Evolutionary conservation across 2,113 vertebrate genomes (phyloP).

Genomic region (Stercorarius parasiticus): DNA sequence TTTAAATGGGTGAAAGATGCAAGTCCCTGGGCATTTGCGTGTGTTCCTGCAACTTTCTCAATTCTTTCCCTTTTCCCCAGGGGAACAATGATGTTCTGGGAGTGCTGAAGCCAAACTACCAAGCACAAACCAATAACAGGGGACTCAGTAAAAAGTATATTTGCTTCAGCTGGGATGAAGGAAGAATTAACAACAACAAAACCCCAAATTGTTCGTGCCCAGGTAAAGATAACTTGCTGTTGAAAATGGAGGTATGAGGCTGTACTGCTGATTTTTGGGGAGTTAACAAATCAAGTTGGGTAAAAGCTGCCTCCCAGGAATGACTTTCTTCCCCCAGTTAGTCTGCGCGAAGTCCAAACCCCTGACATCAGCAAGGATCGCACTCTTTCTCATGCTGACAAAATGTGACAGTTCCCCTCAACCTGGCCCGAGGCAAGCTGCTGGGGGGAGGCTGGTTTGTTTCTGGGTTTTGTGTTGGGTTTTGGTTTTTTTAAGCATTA

Average conservation of each 20-base stretch:
- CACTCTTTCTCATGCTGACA: fast-evolving
- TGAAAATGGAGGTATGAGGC: not conserved
- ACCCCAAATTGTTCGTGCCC: not conserved
- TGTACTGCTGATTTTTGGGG: not conserved
- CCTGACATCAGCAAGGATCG: not conserved
- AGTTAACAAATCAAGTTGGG: no score
- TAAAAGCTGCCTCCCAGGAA: not conserved
- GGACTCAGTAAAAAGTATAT: not conserved
- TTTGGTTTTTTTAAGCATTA: not conserved
- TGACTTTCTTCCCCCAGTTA: not conserved
- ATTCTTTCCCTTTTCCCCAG: not conserved
- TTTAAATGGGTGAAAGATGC: not conserved
- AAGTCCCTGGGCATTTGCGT: fast-evolving
- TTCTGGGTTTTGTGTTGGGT: not conserved
- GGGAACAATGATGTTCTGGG: not conserved
- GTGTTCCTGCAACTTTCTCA: not conserved
- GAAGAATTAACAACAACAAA: not conserved
- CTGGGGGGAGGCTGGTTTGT: not conserved
- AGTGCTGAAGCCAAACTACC: not conserved
- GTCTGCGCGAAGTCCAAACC: not conserved
- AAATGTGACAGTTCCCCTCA: not conserved
- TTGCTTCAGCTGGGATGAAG: not conserved
- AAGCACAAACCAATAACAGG: not conserved
- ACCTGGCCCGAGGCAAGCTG: not conserved
- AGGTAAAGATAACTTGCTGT: not conserved